A percentile compares a stretch with the other conserved stretches of the same genome.
phyloP scores from a whole-genome alignment of 2,888 invertebrate species.

The Noctua comes region DNA sequence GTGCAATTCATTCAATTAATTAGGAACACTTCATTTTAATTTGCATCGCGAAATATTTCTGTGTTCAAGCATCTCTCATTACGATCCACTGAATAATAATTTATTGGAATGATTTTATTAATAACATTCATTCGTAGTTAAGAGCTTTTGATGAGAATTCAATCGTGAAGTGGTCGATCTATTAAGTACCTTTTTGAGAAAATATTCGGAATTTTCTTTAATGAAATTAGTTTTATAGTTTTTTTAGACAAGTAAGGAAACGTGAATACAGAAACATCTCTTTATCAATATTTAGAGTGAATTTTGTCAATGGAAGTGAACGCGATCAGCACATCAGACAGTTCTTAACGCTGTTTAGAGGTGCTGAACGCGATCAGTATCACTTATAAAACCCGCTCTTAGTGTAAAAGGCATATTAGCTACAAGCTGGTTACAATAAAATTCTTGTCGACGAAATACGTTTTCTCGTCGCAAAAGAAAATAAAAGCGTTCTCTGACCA shows the following conservation, averaged over 20 bases:
- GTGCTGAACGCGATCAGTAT: not conserved
- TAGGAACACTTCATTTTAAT: constrained; percentile 22
- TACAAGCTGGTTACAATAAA: not conserved
- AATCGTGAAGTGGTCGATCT: constrained; percentile 22
- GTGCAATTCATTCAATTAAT: constrained; percentile 41
- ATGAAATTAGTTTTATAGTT: not conserved
- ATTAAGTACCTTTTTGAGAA: constrained; percentile 5
- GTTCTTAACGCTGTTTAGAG: not conserved
- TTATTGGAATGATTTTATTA: constrained; percentile 31
- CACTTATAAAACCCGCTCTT: not conserved
- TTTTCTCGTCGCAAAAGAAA: not conserved
- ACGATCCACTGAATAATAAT: constrained; percentile 38
- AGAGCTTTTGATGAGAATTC: constrained; percentile 40
- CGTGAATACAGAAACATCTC: too few species aligned
- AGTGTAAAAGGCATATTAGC: not conserved
- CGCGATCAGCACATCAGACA: not conserved
- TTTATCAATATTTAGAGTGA: too few species aligned
- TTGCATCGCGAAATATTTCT: constrained; percentile 31
- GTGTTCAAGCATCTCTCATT: constrained; percentile 22
- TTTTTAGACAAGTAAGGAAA: too few species aligned
- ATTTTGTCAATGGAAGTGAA: not conserved
- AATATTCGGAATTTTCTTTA: not conserved
- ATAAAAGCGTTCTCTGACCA: not conserved
- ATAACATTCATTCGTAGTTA: constrained; percentile 13
- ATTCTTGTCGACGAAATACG: not conserved